Evolutionary conservation across 1,140 invertebrate genomes (phyloP).

Genomic region (Drosophila azteca): DNA sequence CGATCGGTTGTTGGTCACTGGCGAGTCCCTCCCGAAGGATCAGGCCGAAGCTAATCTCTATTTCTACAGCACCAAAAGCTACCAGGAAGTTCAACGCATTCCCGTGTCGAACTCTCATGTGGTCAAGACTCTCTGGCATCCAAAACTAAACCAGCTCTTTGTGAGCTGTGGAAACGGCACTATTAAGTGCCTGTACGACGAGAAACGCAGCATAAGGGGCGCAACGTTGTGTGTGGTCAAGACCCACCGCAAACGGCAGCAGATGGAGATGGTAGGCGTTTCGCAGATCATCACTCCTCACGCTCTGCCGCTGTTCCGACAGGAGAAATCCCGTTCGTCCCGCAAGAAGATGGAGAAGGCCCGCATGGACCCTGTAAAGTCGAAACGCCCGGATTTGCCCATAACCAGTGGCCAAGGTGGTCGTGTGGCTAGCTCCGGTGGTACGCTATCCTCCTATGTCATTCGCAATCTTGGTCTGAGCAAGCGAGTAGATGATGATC

Average conservation of each 20-base stretch:
- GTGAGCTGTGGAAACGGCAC: slow-evolving; percentile 96
- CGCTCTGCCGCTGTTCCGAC: slow-evolving; percentile 96
- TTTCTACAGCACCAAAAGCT: slow-evolving; percentile 93
- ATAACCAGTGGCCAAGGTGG: slow-evolving; percentile 95
- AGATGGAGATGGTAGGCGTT: slow-evolving; percentile 93
- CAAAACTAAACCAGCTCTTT: slow-evolving; percentile 98
- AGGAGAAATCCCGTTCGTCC: slow-evolving; percentile 95
- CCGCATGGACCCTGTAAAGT: slow-evolving; percentile 95
- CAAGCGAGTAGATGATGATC: slow-evolving; percentile 97
- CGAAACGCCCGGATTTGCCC: slow-evolving; percentile 96
- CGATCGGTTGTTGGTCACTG: slow-evolving; percentile 94
- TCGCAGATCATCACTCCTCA: slow-evolving; percentile 99
- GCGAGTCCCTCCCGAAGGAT: slow-evolving; percentile 91
- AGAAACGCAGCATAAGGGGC: slow-evolving; percentile 92
- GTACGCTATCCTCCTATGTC: slow-evolving; percentile 98
- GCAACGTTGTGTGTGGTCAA: slow-evolving; percentile 96
- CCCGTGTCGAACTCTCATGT: slow-evolving; percentile 91
- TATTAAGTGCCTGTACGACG: slow-evolving; percentile 96
- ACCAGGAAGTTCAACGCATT: slow-evolving; percentile 90
- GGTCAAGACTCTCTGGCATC: slow-evolving; percentile 97
- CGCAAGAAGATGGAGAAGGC: slow-evolving; percentile 97
- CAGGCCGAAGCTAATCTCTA: slow-evolving; percentile 89
- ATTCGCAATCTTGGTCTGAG: slow-evolving; percentile 97
- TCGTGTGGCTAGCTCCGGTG: slow-evolving; percentile 96
- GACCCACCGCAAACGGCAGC: slow-evolving; percentile 90